phyloP scores from a whole-genome alignment of 64 coral and sea anemone genomes.

The Porites lutea region DNA sequence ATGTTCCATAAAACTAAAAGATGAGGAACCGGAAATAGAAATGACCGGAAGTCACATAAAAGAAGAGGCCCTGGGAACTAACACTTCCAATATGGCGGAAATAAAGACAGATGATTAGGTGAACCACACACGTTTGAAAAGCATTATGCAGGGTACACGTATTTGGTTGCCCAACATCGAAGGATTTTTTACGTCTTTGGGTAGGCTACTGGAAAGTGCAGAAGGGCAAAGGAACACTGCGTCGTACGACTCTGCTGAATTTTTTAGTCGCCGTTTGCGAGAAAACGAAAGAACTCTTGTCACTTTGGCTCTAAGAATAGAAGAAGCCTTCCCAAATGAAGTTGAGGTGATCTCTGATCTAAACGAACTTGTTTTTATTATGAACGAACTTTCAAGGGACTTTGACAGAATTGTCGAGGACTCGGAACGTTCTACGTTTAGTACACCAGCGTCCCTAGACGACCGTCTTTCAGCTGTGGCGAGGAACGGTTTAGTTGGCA shows the following conservation, averaged over 20 bases:
- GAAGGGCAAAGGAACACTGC: too few relatives aligned
- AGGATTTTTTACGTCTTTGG: too few relatives aligned
- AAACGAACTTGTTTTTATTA: background rate
- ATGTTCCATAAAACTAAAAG: background rate
- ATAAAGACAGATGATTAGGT: too few relatives aligned
- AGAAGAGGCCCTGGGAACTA: background rate
- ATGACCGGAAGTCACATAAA: background rate
- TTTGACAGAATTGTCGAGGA: slow-evolving; percentile 10
- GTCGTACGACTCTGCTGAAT: too few relatives aligned
- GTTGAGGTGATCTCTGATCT: background rate
- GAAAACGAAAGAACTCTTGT: slow-evolving; percentile 9
- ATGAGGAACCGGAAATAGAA: background rate
- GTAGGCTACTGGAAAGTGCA: too few relatives aligned
- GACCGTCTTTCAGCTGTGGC: background rate
- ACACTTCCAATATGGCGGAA: too few relatives aligned
- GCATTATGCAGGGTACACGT: too few relatives aligned
- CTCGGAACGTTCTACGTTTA: slow-evolving; percentile 9
- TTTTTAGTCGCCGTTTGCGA: too few relatives aligned
- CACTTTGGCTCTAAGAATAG: background rate
- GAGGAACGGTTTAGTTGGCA: slow-evolving; percentile 1
- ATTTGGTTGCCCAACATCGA: too few relatives aligned
- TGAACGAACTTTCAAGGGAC: slow-evolving; percentile 16
- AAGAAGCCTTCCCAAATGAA: slow-evolving; percentile 9
- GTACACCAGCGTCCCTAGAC: background rate
- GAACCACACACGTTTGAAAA: too few relatives aligned